A percentile compares a stretch with the other conserved stretches of the same genome.
These are phyloP conservation scores for Dascyllus trimaculatus DNA, from an alignment of 2,113 vertebrate species.

Conservation along the genomic window DNA sequence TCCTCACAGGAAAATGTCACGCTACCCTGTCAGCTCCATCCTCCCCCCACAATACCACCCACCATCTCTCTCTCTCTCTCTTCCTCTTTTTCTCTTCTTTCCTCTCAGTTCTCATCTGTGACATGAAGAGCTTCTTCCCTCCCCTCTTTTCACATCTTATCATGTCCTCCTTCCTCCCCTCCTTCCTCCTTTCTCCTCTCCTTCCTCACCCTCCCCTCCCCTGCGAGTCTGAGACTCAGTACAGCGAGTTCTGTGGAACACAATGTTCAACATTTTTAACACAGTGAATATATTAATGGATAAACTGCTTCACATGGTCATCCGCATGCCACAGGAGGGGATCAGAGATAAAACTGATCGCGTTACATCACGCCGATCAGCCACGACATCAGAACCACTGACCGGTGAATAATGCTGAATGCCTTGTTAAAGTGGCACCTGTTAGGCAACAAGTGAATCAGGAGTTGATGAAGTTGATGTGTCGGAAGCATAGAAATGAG, in stretches of 20 bases:
- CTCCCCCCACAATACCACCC: conserved; percentile 21
- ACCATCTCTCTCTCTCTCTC: conserved; percentile 28
- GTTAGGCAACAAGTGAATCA: too few species aligned
- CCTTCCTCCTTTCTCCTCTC: conserved; percentile 22
- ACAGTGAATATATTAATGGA: conserved; percentile 34
- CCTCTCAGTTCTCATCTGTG: conserved; percentile 40
- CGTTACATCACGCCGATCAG: too few species aligned
- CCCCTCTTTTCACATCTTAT: conserved; percentile 63
- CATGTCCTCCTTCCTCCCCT: conserved; percentile 32
- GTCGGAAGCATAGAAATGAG: too few species aligned
- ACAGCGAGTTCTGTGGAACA: conserved; percentile 31
- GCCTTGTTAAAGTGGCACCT: background rate
- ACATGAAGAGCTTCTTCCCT: conserved; percentile 27
- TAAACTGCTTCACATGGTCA: conserved; percentile 40
- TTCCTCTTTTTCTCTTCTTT: conserved; percentile 5
- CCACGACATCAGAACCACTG: too few species aligned
- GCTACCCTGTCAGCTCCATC: conserved; percentile 75
- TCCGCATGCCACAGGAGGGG: conserved; percentile 23
- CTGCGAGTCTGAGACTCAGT: conserved; percentile 27
- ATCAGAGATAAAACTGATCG: background rate
- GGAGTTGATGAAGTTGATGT: too few species aligned
- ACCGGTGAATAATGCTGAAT: too few species aligned
- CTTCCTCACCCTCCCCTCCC: conserved; percentile 1
- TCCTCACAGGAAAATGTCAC: conserved; percentile 81
- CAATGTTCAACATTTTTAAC: conserved; percentile 40